Conservation (phyloP, 2,888 invertebrate species). For the Cryptophagus acutangulus region DNA sequence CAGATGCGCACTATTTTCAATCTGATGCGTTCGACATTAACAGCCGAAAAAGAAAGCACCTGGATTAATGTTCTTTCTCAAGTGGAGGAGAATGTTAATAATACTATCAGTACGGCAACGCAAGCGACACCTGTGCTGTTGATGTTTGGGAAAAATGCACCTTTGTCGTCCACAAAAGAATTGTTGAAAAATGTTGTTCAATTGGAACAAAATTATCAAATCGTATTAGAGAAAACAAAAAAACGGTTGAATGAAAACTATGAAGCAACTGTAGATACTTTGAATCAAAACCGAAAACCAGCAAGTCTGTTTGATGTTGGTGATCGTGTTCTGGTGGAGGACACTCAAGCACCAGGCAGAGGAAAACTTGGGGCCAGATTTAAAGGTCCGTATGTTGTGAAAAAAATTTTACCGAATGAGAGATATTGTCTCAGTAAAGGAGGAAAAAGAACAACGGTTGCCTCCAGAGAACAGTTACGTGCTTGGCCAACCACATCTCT, state of each 20-base stretch:
- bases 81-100: slow-evolving; percentile 18
- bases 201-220: too few species aligned
- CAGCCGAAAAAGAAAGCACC: slow-evolving; percentile 11
- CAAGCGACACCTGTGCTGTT: too few species aligned
- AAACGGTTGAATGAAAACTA: too few species aligned
- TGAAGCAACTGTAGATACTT: too few species aligned
- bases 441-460: slow-evolving; percentile 19
- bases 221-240: too few species aligned
- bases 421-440: slow-evolving; percentile 20
- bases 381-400: slow-evolving; percentile 20
- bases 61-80: slow-evolving; percentile 12
- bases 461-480: slow-evolving; percentile 23
- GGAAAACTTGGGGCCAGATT: slow-evolving; percentile 12
- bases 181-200: too few species aligned
- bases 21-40: slow-evolving; percentile 15
- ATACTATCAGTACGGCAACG: slow-evolving; percentile 17
- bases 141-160: too few species aligned
- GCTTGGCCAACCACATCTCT: slow-evolving; percentile 15
- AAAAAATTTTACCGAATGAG: slow-evolving; percentile 21
- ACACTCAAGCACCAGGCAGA: background rate
- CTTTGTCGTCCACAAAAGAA: too few species aligned
- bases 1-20: slow-evolving; percentile 20
- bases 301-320: slow-evolving; percentile 1
- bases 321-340: background rate
- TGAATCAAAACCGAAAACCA: slow-evolving; percentile 2